A percentile compares a stretch with the other conserved stretches of the same genome.
Evolutionary conservation across 2,113 vertebrate species (phyloP).

Genomic region (Scortum barcoo): DNA sequence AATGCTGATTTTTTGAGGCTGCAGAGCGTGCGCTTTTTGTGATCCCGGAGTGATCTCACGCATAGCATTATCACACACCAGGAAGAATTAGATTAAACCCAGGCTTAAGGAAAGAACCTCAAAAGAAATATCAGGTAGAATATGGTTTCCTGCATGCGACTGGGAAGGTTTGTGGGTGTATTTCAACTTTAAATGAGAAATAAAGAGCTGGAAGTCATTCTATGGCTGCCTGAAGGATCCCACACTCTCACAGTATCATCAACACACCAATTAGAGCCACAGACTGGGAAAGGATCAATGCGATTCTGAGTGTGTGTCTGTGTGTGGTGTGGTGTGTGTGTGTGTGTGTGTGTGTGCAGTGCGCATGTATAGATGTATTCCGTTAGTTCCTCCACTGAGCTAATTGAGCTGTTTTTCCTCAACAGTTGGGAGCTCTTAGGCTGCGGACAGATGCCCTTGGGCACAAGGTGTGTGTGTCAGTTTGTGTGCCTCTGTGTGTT

Average conservation of each 20-base stretch:
- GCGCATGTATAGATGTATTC: conserved; percentile 77
- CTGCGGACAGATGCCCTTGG: conserved; percentile 84
- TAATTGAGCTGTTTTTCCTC: conserved; percentile 86
- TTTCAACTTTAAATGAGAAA: conserved; percentile 82
- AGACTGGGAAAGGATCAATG: conserved; percentile 81
- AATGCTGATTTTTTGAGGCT: conserved; percentile 63
- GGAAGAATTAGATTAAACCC: conserved; percentile 66
- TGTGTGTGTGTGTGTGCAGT: conserved; percentile 47
- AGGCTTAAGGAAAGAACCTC: conserved; percentile 43
- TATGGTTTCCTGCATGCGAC: conserved; percentile 52
- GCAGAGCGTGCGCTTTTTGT: conserved; percentile 43
- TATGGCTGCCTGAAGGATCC: conserved; percentile 77
- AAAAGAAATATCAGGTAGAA: conserved; percentile 65
- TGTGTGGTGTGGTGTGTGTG: conserved; percentile 38
- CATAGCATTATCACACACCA: conserved; percentile 46
- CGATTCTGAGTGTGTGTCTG: conserved; percentile 58
- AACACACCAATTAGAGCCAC: conserved; percentile 83
- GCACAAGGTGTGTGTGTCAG: conserved; percentile 78
- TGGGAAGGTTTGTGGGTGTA: conserved; percentile 72
- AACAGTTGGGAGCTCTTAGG: conserved; percentile 84
- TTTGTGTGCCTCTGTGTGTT: conserved; percentile 65
- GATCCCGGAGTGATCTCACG: conserved; percentile 53
- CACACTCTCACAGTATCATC: conserved; percentile 80
- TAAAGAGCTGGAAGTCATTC: conserved; percentile 80
- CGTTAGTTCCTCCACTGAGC: conserved; percentile 75